These are phyloP conservation scores for Tetramorium bicarinatum DNA, from an alignment of 2,888 invertebrate genomes.

Conservation along the genomic window DNA sequence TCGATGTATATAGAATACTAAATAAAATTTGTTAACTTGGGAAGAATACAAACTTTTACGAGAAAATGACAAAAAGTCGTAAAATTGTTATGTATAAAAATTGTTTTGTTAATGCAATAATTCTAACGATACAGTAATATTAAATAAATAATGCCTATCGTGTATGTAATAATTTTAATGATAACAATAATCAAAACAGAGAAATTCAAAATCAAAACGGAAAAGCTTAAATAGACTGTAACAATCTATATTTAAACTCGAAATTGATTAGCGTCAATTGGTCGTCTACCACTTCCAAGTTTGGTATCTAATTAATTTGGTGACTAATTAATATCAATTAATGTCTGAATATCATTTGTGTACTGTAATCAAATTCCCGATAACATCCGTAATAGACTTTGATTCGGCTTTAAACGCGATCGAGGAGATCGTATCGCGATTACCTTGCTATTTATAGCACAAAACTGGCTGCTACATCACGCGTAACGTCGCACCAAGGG, in stretches of 20 bases:
- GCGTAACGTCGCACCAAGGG: neutral
- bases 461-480: slow-evolving; percentile 22
- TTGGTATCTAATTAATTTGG: neutral
- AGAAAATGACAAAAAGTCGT: neutral
- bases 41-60: neutral
- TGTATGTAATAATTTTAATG: neutral
- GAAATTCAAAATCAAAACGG: no score
- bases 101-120: neutral
- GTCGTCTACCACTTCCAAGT: neutral
- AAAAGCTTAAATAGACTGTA: neutral
- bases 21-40: neutral
- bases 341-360: slow-evolving; percentile 7
- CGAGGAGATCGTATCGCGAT: slow-evolving; percentile 8
- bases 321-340: neutral
- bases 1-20: neutral
- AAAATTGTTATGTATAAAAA: no score
- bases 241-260: neutral
- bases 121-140: neutral
- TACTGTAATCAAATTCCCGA: neutral
- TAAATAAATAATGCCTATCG: neutral
- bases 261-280: slow-evolving; percentile 8
- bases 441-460: slow-evolving; percentile 20
- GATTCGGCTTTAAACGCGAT: slow-evolving; percentile 30
- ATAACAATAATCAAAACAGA: neutral
- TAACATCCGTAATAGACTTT: slow-evolving; percentile 29